Conservation (phyloP, 2,797 vertebrate species). For the Clarias pachynema region DNA sequence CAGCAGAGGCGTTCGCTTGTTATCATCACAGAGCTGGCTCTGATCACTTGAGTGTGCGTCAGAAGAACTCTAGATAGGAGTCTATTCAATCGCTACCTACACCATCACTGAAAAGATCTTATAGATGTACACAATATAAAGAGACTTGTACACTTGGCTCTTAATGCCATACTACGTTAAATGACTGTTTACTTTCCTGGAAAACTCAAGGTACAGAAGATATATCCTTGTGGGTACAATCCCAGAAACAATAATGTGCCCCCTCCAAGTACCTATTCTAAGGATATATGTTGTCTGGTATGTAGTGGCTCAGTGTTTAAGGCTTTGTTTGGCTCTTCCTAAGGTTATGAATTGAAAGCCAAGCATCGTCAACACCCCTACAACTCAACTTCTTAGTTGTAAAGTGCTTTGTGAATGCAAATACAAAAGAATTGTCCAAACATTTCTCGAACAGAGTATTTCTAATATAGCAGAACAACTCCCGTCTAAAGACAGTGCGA, state of each 20-base stretch:
- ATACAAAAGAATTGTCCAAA: background rate
- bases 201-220: background rate
- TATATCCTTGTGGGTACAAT: background rate
- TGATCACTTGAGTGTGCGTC: conserved; percentile 17
- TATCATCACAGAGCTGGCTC: conserved; percentile 62
- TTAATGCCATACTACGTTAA: background rate
- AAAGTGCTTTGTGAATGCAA: background rate
- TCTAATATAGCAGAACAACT: background rate
- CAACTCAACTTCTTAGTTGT: background rate
- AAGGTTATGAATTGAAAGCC: background rate
- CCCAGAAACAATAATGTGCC: background rate
- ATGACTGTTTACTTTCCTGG: background rate
- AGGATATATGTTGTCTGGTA: background rate
- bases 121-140: background rate
- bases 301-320: background rate
- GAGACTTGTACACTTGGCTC: background rate
- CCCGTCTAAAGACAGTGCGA: background rate
- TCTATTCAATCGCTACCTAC: conserved; percentile 37
- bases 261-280: background rate
- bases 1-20: conserved; percentile 62
- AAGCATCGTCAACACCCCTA: background rate
- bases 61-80: conserved; percentile 37
- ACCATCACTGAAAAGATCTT: background rate
- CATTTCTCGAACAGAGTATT: background rate
- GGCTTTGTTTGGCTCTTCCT: background rate